These are phyloP conservation scores for Andrena trimmerana DNA, from an alignment of 2,888 invertebrate species.

Conservation along the genomic window DNA sequence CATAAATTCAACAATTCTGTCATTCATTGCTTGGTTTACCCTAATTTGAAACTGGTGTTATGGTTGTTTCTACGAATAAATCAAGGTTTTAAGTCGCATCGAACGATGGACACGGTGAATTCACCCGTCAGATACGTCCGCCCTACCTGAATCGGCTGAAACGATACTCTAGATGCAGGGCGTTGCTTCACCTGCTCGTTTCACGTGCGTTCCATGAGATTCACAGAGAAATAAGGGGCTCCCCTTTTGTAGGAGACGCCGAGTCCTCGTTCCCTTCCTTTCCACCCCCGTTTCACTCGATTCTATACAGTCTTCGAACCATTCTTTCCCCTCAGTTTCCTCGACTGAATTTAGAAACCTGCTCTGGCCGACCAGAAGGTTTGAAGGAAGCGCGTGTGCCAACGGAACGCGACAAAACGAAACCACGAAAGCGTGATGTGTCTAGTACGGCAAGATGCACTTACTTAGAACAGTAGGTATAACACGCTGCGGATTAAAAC, in stretches of 20 bases:
- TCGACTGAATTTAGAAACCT: slow-evolving; percentile 25
- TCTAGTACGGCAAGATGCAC: too few species aligned
- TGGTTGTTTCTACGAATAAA: background rate
- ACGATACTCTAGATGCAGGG: slow-evolving; percentile 29
- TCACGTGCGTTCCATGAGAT: slow-evolving; percentile 33
- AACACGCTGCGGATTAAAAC: background rate
- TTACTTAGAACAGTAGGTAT: background rate
- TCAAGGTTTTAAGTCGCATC: background rate
- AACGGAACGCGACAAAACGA: slow-evolving; percentile 3
- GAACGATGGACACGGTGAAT: slow-evolving; percentile 8
- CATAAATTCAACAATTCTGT: too few species aligned
- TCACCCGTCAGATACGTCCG: slow-evolving; percentile 19
- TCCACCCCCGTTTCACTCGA: slow-evolving; percentile 27
- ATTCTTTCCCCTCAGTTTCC: slow-evolving; percentile 23
- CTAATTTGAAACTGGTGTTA: too few species aligned
- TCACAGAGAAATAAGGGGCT: slow-evolving; percentile 39
- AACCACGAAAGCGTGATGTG: background rate
- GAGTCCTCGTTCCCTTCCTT: slow-evolving; percentile 1
- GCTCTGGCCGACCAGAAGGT: slow-evolving; percentile 7
- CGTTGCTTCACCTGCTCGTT: slow-evolving; percentile 40
- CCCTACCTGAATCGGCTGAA: slow-evolving; percentile 28
- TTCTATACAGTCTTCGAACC: background rate
- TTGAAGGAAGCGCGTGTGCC: slow-evolving; percentile 8
- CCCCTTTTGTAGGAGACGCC: slow-evolving; percentile 6
- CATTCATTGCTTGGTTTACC: too few species aligned